Evolutionary conservation across 2,888 invertebrate species (phyloP), one percentile per base, ranked within the genome.

Genomic region (Eupeodes luniger): DNA sequence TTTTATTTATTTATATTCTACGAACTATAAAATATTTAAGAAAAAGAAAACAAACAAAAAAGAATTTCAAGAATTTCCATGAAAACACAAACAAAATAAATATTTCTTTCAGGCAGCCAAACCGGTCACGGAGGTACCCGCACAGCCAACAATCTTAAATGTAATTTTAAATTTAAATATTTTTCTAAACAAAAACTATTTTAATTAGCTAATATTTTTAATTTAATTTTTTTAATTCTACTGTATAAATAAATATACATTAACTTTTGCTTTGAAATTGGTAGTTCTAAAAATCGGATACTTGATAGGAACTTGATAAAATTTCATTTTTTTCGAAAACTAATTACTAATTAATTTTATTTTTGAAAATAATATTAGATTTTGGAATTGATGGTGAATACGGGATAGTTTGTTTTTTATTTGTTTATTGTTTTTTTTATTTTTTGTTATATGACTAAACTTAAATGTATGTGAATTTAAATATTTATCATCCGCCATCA

Each of bases 71-170:
- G 57, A 76, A 66, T 83, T 69, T 85, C 87, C 82, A 82, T 89
- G 76, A 87, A 87, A 51, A 84, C 53, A 77, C 27, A 82, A 66
- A 75, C 55, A 74, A 67, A 70, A 85, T 77, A 77, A 89, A 84
- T 90, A 90, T 95, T 94, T 95, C 95, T 96, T 96, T 92, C 96
- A 96, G 95, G 95, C 95, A 94, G 95, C 95, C 94, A 95, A 95
- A 95, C 95, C 96, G 94, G 95, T 95, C 94, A 95, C 95, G 92
- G 95, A 96, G 95, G 95, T 96, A 95, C 95, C 94, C 92, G 94
- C 94, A 92, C 93, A 92, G 92, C 93, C 93, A 92, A 92, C 93
- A 91, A 93, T 94, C 91, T 92, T 94, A 92, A 93, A 94, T 93
- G 93, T 93, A 93, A 93, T 93, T 91, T 88, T 81, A 77, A 85